phyloP scores from a whole-genome alignment of 2,888 invertebrate species.

The Pammene aurita region DNA sequence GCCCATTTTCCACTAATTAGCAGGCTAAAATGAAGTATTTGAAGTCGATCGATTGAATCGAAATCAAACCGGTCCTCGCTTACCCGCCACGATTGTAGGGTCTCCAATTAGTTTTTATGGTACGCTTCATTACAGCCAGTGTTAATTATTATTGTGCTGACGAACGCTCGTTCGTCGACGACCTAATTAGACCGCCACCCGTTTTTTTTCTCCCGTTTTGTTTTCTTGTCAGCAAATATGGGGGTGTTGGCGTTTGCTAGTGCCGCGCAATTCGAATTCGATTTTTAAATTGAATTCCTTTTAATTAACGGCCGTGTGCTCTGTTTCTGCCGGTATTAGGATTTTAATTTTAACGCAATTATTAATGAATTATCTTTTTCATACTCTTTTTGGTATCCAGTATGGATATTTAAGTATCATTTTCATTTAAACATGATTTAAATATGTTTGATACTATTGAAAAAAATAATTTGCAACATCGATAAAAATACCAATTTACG shows the following conservation, averaged over 20 bases:
- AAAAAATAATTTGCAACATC: too few relatives aligned
- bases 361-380: neutral
- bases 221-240: constrained; percentile 75
- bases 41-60: constrained; percentile 59
- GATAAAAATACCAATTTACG: too few relatives aligned
- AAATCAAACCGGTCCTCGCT: constrained; percentile 57
- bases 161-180: constrained; percentile 79
- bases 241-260: constrained; percentile 55
- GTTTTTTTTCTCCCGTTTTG: constrained; percentile 66
- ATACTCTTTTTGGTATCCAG: neutral
- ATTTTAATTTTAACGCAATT: neutral
- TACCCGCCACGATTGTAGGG: constrained; percentile 66
- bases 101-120: constrained; percentile 82
- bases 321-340: constrained; percentile 30
- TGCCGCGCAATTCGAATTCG: constrained; percentile 47
- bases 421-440: too few relatives aligned
- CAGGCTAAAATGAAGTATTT: constrained; percentile 35
- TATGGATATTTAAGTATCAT: too few relatives aligned
- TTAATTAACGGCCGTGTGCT: constrained; percentile 40
- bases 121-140: constrained; percentile 81
- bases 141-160: constrained; percentile 82
- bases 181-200: constrained; percentile 78
- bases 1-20: constrained; percentile 27
- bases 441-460: too few relatives aligned
- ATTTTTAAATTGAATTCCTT: constrained; percentile 46